These are phyloP conservation scores for Xanthia togata DNA, from an alignment of 2,888 invertebrate species.

Conservation along the genomic window DNA sequence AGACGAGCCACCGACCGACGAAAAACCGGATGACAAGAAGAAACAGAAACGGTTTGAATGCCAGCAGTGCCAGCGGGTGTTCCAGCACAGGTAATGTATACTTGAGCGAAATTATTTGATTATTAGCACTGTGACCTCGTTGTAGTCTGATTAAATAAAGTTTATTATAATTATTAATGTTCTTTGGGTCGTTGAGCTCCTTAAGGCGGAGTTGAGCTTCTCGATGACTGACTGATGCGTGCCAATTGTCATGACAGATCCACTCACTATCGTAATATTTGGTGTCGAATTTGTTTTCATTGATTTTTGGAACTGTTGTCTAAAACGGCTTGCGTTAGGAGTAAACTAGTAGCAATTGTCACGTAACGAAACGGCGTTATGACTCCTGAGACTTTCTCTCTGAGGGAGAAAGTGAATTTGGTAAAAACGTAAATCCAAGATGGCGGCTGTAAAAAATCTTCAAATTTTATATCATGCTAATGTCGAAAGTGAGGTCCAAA, in stretches of 20 bases:
- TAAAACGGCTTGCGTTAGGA: background rate
- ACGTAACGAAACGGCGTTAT: background rate
- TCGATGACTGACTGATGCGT: background rate
- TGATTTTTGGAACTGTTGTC: too few relatives aligned
- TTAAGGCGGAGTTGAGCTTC: background rate
- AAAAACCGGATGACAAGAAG: conserved; percentile 63
- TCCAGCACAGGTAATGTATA: conserved; percentile 89
- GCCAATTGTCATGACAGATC: background rate
- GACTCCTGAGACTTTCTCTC: too few relatives aligned
- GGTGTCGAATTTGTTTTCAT: background rate
- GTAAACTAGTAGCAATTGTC: background rate
- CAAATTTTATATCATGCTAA: too few relatives aligned
- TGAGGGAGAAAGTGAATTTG: too few relatives aligned
- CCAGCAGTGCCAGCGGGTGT: conserved; percentile 93
- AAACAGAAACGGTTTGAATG: conserved; percentile 88
- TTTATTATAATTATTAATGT: background rate
- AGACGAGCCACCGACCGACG: conserved; percentile 20
- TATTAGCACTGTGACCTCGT: background rate
- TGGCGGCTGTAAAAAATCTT: too few relatives aligned
- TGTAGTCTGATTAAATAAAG: background rate
- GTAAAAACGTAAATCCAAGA: too few relatives aligned
- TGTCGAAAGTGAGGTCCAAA: too few relatives aligned
- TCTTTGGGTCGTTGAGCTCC: background rate
- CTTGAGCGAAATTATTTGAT: background rate
- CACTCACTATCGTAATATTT: too few relatives aligned